Conservation (phyloP, 2,888 invertebrate species). For the Brachyptera putata region DNA sequence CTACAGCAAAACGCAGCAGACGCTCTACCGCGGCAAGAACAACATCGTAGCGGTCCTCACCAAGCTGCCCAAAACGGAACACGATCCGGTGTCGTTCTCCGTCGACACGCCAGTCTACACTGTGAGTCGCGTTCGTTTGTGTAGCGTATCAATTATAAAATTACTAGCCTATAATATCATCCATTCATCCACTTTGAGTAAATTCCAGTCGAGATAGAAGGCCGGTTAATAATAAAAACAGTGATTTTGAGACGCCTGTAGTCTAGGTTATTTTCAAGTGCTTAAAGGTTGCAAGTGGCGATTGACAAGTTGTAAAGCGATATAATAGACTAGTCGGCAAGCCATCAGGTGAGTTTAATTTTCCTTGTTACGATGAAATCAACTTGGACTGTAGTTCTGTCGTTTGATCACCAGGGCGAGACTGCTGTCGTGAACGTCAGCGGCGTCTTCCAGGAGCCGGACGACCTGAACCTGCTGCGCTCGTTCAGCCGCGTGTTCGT, state of each 20-base stretch:
- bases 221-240: too few relatives aligned
- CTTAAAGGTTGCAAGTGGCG: too few relatives aligned
- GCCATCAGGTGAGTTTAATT: too few relatives aligned
- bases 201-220: too few relatives aligned
- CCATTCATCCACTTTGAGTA: too few relatives aligned
- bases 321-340: too few relatives aligned
- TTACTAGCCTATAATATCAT: too few relatives aligned
- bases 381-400: neutral
- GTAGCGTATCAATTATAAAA: too few relatives aligned
- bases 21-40: constrained; percentile 68
- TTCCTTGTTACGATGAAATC: too few relatives aligned
- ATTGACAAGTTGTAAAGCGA: too few relatives aligned
- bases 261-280: too few relatives aligned
- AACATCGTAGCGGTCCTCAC: constrained; percentile 77
- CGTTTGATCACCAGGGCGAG: constrained; percentile 52
- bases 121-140: constrained; percentile 45
- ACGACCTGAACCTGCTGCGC: constrained; percentile 57
- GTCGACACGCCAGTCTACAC: constrained; percentile 80
- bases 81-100: constrained; percentile 81
- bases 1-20: constrained; percentile 57
- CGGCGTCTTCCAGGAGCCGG: constrained; percentile 76
- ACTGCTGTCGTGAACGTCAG: constrained; percentile 78
- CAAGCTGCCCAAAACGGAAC: constrained; percentile 78
- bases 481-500: constrained; percentile 73
- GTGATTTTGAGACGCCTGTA: too few relatives aligned